These are phyloP conservation scores for Corythornis cristatus DNA, from an alignment of 2,113 vertebrate species.

Conservation along the genomic window DNA sequence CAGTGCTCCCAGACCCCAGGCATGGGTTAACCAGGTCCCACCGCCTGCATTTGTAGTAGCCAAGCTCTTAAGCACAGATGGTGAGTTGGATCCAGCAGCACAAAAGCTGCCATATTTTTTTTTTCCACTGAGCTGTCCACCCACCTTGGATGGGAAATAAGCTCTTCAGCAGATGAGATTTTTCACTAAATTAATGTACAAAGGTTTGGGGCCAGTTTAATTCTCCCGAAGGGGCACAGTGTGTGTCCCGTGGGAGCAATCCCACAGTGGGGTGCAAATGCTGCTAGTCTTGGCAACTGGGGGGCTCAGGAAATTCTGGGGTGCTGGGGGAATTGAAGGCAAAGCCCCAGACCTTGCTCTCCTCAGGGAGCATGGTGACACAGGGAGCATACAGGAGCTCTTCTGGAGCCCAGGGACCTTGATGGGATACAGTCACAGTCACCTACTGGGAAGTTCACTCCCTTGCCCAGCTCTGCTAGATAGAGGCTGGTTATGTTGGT, in stretches of 20 bases:
- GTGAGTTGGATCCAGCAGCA: not conserved
- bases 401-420: not conserved
- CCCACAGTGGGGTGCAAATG: accelerated
- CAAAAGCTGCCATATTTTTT: not conserved
- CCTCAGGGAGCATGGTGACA: accelerated
- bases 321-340: not conserved
- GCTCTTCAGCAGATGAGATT: not conserved
- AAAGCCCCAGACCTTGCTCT: not conserved
- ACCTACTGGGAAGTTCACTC: not conserved
- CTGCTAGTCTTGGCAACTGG: not conserved
- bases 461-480: not conserved
- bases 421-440: not conserved
- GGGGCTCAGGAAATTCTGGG: not conserved
- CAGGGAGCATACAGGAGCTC: not conserved
- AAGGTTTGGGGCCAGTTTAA: not conserved
- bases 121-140: not conserved
- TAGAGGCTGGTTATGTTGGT: not conserved
- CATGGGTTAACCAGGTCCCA: not conserved
- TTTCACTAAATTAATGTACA: not conserved
- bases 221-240: accelerated
- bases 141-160: not conserved
- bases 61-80: not conserved
- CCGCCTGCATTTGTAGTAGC: not conserved
- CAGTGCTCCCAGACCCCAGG: not conserved
- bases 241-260: accelerated